Percentiles rank a stretch among this genome's conserved stretches.
phyloP scores from a whole-genome alignment of 2,113 vertebrate genomes.

The Trematomus loennbergii region DNA sequence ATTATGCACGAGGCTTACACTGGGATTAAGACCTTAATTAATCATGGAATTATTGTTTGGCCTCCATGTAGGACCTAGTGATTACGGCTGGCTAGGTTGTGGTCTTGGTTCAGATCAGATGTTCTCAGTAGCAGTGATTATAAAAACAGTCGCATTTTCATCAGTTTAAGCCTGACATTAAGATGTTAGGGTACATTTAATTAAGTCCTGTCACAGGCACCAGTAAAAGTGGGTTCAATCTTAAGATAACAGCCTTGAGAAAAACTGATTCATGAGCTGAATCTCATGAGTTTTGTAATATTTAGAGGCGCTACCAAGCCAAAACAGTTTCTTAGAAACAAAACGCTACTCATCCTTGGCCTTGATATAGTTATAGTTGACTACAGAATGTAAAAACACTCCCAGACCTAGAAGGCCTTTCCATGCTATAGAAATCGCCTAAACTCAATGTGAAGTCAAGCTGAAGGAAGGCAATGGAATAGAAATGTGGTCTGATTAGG shows the following conservation, averaged over 20 bases:
- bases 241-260: too few relatives aligned
- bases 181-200: too few relatives aligned
- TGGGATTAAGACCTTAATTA: slow-evolving; percentile 55
- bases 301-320: too few relatives aligned
- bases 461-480: neutral
- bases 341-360: too few relatives aligned
- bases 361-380: too few relatives aligned
- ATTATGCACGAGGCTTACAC: slow-evolving; percentile 42
- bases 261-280: too few relatives aligned
- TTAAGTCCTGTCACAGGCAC: too few relatives aligned
- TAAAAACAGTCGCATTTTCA: neutral
- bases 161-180: too few relatives aligned
- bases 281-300: too few relatives aligned
- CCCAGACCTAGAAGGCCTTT: neutral
- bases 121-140: neutral
- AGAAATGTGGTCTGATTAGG: neutral
- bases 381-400: neutral
- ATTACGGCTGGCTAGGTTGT: slow-evolving; percentile 13
- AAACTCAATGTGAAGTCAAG: neutral
- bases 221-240: too few relatives aligned
- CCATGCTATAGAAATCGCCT: neutral
- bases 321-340: too few relatives aligned
- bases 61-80: slow-evolving; percentile 21
- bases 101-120: slow-evolving; percentile 5
- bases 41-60: slow-evolving; percentile 25